phyloP scores from a whole-genome alignment of 2,888 invertebrate species.

The Platycnemis pennipes region DNA sequence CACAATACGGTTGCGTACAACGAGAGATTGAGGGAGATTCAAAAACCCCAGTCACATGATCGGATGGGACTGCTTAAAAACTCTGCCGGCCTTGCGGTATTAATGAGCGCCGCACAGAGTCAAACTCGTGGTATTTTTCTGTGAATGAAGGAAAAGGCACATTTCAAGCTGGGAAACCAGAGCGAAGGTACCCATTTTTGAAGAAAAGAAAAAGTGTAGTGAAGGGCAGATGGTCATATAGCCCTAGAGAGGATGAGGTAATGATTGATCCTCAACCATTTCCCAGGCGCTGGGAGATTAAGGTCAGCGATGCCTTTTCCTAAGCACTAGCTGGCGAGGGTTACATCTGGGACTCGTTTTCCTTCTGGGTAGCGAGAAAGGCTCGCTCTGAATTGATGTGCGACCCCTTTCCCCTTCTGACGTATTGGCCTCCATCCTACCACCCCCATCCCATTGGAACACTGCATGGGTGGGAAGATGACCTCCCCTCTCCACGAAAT shows the following conservation, averaged over 20 bases:
- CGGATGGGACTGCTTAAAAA: not conserved
- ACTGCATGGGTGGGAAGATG: not conserved
- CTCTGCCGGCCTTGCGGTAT: not conserved
- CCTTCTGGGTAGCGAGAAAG: not conserved
- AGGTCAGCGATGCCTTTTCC: constrained; percentile 36
- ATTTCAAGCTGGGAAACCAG: not conserved
- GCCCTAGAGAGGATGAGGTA: constrained; percentile 26
- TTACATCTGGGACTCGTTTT: constrained; percentile 38
- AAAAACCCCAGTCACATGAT: not conserved
- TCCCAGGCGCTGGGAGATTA: constrained; percentile 40
- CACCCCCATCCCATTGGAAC: not conserved
- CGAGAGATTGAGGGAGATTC: not conserved
- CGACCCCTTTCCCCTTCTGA: not conserved
- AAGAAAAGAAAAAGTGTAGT: not conserved
- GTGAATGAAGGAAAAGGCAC: not conserved
- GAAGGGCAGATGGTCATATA: not conserved
- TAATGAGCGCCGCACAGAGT: not conserved
- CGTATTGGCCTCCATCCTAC: not conserved
- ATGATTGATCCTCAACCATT: constrained; percentile 52
- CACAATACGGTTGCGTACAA: not conserved
- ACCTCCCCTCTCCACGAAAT: not conserved
- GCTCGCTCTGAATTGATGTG: constrained; percentile 16
- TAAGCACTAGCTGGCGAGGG: not conserved
- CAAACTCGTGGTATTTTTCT: not conserved
- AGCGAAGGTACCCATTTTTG: not conserved